These are phyloP conservation scores for Gymnothorax reevesii DNA, from an alignment of 2,797 vertebrate genomes.

Conservation along the genomic window DNA sequence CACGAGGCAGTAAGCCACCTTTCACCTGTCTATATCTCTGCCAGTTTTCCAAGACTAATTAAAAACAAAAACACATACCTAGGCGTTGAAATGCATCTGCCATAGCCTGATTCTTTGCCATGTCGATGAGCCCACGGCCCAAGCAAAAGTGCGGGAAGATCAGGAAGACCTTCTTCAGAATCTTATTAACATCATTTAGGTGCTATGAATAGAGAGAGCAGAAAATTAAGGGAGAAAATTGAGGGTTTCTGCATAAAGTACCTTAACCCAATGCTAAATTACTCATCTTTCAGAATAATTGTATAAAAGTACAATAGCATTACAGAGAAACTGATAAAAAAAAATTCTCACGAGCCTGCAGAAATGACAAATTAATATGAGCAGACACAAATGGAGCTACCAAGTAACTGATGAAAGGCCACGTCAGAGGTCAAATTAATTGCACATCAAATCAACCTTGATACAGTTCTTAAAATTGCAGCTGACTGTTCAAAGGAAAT, in stretches of 20 bases:
- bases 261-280: not conserved
- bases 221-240: not conserved
- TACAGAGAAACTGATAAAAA: not conserved
- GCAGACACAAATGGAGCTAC: not conserved
- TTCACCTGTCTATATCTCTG: not conserved
- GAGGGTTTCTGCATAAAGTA: not conserved
- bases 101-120: constrained; percentile 92
- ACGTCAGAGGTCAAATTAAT: not conserved
- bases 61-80: constrained; percentile 61
- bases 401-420: not conserved
- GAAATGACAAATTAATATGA: not conserved
- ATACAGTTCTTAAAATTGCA: not conserved
- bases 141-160: constrained; percentile 94
- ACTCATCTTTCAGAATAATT: not conserved
- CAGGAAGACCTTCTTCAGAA: constrained; percentile 89
- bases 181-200: constrained; percentile 79
- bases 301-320: not conserved
- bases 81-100: constrained; percentile 82
- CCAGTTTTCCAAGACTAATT: not conserved
- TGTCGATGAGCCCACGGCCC: constrained; percentile 89
- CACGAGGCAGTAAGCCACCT: not conserved
- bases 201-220: constrained; percentile 63
- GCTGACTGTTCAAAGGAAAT: not conserved
- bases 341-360: not conserved
- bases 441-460: not conserved